These are phyloP conservation scores for Sylvicola cinctus DNA, from an alignment of 2,888 invertebrate species.

Conservation along the genomic window DNA sequence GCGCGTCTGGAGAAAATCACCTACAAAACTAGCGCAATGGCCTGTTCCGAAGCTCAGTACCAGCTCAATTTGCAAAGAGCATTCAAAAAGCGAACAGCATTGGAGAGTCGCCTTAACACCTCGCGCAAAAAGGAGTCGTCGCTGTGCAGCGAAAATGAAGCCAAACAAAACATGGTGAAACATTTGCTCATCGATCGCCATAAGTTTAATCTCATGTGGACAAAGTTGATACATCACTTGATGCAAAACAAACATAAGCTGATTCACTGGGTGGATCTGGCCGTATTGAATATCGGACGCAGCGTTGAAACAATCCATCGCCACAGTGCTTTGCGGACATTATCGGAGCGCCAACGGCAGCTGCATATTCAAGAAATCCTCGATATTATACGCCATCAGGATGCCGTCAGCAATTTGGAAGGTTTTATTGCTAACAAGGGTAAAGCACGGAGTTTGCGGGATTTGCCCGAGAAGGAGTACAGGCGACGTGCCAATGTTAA, in stretches of 20 bases:
- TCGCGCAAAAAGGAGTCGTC: slow-evolving; percentile 19
- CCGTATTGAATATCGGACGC: slow-evolving; percentile 19
- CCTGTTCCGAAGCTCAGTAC: slow-evolving; percentile 20
- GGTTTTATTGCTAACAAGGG: slow-evolving; percentile 18
- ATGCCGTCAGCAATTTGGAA: slow-evolving; percentile 16
- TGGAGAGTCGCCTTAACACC: slow-evolving; percentile 21
- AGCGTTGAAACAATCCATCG: slow-evolving; percentile 20
- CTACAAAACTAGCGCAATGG: not conserved
- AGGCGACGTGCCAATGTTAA: slow-evolving; percentile 18
- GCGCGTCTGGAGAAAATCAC: not conserved
- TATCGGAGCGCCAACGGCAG: slow-evolving; percentile 11
- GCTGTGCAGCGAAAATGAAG: slow-evolving; percentile 17
- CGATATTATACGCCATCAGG: slow-evolving; percentile 17
- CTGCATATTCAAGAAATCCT: slow-evolving; percentile 15
- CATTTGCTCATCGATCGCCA: slow-evolving; percentile 17
- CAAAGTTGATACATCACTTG: slow-evolving; percentile 18
- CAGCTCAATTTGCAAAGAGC: slow-evolving; percentile 14
- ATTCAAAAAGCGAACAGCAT: slow-evolving; percentile 15
- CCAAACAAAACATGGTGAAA: slow-evolving; percentile 16
- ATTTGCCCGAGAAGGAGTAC: slow-evolving; percentile 20
- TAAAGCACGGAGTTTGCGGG: slow-evolving; percentile 13
- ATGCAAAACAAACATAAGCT: slow-evolving; percentile 22
- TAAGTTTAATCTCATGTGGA: slow-evolving; percentile 19
- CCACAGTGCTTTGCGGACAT: slow-evolving; percentile 15
- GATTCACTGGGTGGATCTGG: slow-evolving; percentile 20